Percentiles rank a stretch among this genome's conserved stretches.
These are phyloP conservation scores for Tiliqua scincoides DNA, from an alignment of 2,113 vertebrate species.

Conservation along the genomic window DNA sequence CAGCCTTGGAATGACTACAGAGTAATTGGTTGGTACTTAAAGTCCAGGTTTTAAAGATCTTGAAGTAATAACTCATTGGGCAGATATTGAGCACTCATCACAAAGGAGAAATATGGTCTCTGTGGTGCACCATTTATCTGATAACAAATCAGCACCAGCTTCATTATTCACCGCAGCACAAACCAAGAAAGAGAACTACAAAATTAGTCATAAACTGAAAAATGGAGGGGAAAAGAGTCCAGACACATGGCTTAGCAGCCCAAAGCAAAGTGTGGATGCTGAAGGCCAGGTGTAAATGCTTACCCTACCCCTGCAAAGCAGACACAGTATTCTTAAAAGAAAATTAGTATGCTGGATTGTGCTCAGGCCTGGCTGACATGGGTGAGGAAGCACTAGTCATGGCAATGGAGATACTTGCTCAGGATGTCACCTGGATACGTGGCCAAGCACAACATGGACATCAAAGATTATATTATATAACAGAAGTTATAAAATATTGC, in stretches of 20 bases:
- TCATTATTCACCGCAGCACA: conserved; percentile 63
- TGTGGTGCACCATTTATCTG: conserved; percentile 69
- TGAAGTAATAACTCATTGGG: conserved; percentile 65
- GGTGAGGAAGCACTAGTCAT: neutral
- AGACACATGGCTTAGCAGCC: neutral
- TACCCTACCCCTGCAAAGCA: neutral
- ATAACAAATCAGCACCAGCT: conserved; percentile 60
- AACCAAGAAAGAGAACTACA: conserved; percentile 46
- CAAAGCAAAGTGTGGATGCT: neutral
- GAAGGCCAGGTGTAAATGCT: neutral
- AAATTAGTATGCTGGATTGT: neutral
- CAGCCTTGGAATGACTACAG: conserved; percentile 46
- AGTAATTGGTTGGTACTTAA: conserved; percentile 66
- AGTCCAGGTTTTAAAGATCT: conserved; percentile 55
- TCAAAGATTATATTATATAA: neutral
- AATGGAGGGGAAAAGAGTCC: conserved; percentile 35
- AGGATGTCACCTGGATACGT: neutral
- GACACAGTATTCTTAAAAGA: neutral
- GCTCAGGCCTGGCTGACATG: neutral
- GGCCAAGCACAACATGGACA: neutral
- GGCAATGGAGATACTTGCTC: neutral
- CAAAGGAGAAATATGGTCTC: conserved; percentile 72
- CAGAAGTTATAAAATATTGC: neutral
- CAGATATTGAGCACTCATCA: conserved; percentile 67
- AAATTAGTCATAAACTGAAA: conserved; percentile 47